Base-by-base conservation (phyloP, 1,140 invertebrate species). In the Pollicipes pollicipes region DNA sequence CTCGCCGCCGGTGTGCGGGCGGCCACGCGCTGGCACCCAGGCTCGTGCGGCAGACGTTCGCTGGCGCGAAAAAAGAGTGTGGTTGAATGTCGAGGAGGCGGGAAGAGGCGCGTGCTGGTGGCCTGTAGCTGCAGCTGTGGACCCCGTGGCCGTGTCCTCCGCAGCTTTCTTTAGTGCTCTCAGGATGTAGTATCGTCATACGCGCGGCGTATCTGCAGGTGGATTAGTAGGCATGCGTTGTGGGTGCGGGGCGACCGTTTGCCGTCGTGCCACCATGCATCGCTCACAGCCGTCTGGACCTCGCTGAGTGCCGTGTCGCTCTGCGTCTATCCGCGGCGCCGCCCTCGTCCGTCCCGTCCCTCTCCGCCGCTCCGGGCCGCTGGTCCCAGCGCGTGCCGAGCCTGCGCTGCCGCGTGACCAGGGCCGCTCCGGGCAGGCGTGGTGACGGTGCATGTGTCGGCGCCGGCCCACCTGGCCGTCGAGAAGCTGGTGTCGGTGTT, bases 351-450 rank as follows among this genome's bases (percentile, higher is more conserved):
- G n/a, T n/a, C n/a, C n/a, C n/a, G n/a, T n/a, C n/a, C n/a, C n/a
- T n/a, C n/a, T n/a, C n/a, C n/a, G 27, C 78, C 81, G 86, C 76
- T 90, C 85, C 68, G 26, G 29, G n/a, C 6, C 10, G 31, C 24
- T 69, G 26, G 31, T 70, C 29, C n/a, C n/a, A 45, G 37, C 32
- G 27, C 58, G 68, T 30, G 32, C 32, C 31, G 3, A 69, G 68
- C 26, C 27, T 21, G 37, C 29, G 24, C 24, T 30, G 69, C 24
- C 24, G 37, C 24, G 37, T 45, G 10, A 13, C 10, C 24, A 13
- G 10, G 37, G 10, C 24, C 10, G 24, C 24, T 10, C 10, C 24
- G 37, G n/a, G 10, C 37, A 45, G 37, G 24, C 24, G 10, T 10
- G 21, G 21, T n/a, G 24, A 27, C 21, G 8, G 63, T 64, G 63